Percentiles rank a stretch among this genome's conserved stretches.
These are phyloP conservation scores for Stegodyphus dumicola DNA, from an alignment of 1,140 invertebrate species.

Conservation along the genomic window DNA sequence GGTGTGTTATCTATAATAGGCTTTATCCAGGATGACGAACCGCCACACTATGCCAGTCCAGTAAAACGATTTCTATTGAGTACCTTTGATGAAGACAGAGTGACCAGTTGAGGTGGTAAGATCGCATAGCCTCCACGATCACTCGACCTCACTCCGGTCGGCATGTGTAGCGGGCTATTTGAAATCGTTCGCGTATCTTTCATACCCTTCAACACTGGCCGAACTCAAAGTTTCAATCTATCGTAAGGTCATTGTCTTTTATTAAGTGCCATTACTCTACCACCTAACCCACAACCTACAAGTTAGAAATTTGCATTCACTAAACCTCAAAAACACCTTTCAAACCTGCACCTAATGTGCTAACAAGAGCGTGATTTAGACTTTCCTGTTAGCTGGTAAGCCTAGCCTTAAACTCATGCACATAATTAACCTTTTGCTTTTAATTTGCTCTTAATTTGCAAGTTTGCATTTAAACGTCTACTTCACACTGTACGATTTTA, in stretches of 20 bases:
- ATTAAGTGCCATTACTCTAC: no score
- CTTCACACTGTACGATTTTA: no score
- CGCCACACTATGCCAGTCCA: not conserved
- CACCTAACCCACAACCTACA: no score
- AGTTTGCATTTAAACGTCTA: no score
- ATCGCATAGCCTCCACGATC: conserved; percentile 6
- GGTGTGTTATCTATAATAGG: not conserved
- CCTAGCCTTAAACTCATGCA: no score
- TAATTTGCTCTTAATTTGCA: no score
- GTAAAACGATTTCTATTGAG: not conserved
- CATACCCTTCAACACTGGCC: conserved; percentile 2
- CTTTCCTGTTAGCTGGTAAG: no score
- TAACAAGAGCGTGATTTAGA: no score
- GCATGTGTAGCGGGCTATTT: not conserved
- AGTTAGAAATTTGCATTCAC: no score
- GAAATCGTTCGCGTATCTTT: not conserved
- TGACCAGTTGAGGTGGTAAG: not conserved
- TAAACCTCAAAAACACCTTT: no score
- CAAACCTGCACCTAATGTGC: no score
- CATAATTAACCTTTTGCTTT: no score
- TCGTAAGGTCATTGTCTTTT: not conserved
- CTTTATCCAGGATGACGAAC: not conserved
- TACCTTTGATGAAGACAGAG: not conserved
- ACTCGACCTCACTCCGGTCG: not conserved
- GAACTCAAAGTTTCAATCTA: not conserved